Evolutionary conservation across 2,113 vertebrate genomes (phyloP).

Genomic region (Elephas maximus): DNA sequence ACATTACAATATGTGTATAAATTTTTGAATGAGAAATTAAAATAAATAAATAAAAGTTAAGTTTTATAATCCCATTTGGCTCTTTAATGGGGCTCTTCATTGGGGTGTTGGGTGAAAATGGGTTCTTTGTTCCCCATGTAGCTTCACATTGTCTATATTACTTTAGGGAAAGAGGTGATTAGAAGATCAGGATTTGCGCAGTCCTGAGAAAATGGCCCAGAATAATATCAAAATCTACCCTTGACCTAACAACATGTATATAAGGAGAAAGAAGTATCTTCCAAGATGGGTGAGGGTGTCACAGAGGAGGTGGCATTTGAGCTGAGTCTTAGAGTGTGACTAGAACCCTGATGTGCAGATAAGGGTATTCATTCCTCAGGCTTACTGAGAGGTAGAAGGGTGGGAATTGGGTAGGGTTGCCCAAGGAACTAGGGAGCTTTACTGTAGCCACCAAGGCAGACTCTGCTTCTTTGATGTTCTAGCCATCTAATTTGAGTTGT

Average conservation of each 20-base stretch:
- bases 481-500: slow-evolving; percentile 71
- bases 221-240: neutral
- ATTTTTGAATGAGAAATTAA: too few relatives aligned
- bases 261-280: neutral
- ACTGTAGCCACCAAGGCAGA: neutral
- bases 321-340: neutral
- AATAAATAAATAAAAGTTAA: neutral
- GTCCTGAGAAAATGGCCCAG: neutral
- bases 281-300: neutral
- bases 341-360: neutral
- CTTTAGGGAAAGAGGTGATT: neutral
- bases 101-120: neutral
- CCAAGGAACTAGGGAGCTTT: slow-evolving; percentile 1
- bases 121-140: neutral
- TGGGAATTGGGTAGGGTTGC: neutral
- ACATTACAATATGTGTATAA: too few relatives aligned
- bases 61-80: neutral
- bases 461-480: slow-evolving; percentile 54
- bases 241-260: neutral
- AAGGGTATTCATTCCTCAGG: neutral
- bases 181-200: neutral
- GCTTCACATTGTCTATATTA: neutral
- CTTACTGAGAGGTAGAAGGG: neutral
- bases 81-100: neutral
- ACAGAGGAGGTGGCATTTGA: neutral